Conservation (phyloP, 1,140 invertebrate genomes). For the Listronotus bonariensis region DNA sequence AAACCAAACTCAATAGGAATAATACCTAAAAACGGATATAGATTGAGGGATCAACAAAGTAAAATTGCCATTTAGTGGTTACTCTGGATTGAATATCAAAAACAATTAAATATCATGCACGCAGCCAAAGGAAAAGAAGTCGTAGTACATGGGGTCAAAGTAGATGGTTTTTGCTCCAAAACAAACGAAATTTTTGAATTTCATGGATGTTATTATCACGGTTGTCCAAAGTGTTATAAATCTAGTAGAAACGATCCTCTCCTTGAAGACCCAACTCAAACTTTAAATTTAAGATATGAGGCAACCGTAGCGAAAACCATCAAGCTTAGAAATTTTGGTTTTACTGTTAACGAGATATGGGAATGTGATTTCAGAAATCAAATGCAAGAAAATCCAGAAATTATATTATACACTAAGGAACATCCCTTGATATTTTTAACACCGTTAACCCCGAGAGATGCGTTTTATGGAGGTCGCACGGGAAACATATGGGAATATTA, state of each 20-base stretch:
- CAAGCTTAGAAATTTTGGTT: too few relatives aligned
- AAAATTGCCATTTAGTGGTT: constrained; percentile 2
- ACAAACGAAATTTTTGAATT: background rate
- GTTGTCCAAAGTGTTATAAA: background rate
- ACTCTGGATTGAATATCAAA: background rate
- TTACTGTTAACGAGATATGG: too few relatives aligned
- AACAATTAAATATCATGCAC: constrained; percentile 22
- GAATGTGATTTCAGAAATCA: too few relatives aligned
- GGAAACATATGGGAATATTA: too few relatives aligned
- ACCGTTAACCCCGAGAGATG: too few relatives aligned
- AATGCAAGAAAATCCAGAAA: too few relatives aligned
- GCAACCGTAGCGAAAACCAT: background rate
- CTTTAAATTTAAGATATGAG: background rate
- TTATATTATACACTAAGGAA: too few relatives aligned
- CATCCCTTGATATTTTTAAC: too few relatives aligned
- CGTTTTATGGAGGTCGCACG: too few relatives aligned
- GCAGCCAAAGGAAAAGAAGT: background rate
- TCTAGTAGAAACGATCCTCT: background rate
- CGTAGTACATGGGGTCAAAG: background rate
- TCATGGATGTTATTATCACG: background rate
- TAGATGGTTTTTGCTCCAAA: background rate
- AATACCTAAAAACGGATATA: constrained; percentile 6
- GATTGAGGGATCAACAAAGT: background rate
- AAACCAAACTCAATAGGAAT: constrained; percentile 28
- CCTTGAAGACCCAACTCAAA: background rate